Conservation (phyloP, 2,888 invertebrate genomes). For the Amphiduros pacificus region DNA sequence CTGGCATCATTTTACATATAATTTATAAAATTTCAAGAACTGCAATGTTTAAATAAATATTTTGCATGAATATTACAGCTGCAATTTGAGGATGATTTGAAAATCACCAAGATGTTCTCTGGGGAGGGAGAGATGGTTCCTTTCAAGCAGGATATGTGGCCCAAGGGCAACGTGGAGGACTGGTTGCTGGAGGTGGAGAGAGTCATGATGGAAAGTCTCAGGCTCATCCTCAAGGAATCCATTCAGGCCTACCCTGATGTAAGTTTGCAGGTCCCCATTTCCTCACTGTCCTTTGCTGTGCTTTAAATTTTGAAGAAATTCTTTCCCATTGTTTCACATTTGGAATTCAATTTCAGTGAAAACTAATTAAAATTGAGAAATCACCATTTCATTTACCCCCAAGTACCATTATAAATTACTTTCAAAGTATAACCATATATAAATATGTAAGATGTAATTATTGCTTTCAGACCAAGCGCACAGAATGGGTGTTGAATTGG, state of each 20-base stretch:
- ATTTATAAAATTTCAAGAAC: too few relatives aligned
- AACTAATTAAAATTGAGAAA: not conserved
- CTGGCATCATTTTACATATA: too few relatives aligned
- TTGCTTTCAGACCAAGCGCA: conserved; percentile 58
- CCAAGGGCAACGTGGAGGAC: conserved; percentile 74
- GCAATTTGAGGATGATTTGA: conserved; percentile 69
- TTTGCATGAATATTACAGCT: conserved; percentile 41
- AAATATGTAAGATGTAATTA: not conserved
- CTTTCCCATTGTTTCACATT: not conserved
- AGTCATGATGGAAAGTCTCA: conserved; percentile 70
- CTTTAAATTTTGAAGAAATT: not conserved
- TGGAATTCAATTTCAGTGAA: not conserved
- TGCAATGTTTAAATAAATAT: too few relatives aligned
- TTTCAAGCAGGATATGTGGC: conserved; percentile 70
- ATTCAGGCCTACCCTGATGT: conserved; percentile 59
- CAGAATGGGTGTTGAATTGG: conserved; percentile 75
- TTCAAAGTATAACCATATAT: not conserved
- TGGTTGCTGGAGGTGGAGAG: conserved; percentile 74
- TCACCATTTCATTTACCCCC: too few relatives aligned
- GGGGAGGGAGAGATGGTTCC: conserved; percentile 76
- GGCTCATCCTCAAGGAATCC: conserved; percentile 62
- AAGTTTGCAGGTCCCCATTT: conserved; percentile 4
- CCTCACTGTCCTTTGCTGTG: not conserved
- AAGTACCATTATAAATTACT: too few relatives aligned
- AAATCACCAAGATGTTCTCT: conserved; percentile 76